Evolutionary conservation across 92 coral and sea anemone species (phyloP).

Genomic region (Phymanthus crucifer): DNA sequence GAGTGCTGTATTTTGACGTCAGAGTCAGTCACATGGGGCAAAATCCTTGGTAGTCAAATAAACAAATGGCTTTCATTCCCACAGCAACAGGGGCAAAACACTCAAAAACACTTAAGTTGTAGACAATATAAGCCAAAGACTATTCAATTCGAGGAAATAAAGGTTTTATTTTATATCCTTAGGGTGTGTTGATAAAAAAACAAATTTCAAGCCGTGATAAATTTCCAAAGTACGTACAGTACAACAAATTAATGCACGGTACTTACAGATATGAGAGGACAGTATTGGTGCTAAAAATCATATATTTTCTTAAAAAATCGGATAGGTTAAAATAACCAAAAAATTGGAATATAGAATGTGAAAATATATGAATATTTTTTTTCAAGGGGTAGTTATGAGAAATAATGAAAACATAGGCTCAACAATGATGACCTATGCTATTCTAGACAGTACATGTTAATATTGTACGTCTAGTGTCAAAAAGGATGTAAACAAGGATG

Average conservation of each 20-base stretch:
- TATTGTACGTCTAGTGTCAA: no score
- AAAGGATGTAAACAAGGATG: not conserved
- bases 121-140: not conserved
- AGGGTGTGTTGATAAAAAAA: not conserved
- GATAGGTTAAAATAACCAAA: no score
- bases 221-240: not conserved
- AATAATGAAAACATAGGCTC: no score
- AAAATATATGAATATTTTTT: no score
- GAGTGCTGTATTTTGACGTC: slow-evolving; percentile 46
- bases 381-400: no score
- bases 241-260: no score
- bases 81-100: slow-evolving; percentile 36
- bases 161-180: not conserved
- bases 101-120: not conserved
- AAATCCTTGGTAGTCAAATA: slow-evolving; percentile 59
- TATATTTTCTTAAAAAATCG: no score
- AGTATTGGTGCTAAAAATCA: not conserved
- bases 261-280: not conserved
- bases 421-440: no score
- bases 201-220: not conserved
- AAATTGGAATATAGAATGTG: no score
- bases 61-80: slow-evolving; percentile 24
- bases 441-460: no score
- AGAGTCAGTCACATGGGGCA: slow-evolving; percentile 31
- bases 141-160: not conserved